Conservation (phyloP, 2,113 vertebrate species). For the Oncorhynchus keta region DNA sequence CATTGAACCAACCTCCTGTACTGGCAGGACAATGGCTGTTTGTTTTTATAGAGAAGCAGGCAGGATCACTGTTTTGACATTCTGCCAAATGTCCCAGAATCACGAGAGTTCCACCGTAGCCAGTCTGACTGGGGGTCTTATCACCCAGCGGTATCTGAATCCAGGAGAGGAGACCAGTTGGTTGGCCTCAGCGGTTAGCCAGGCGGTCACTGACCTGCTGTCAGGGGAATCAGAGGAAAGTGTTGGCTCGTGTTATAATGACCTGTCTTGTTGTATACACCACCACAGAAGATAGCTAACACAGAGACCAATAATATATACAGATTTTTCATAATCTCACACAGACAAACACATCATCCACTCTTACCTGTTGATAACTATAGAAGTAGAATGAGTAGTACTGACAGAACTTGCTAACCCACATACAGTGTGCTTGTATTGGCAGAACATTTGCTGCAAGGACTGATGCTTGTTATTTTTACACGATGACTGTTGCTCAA, state of each 20-base stretch:
- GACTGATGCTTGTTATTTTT: too few relatives aligned
- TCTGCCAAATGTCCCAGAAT: not conserved
- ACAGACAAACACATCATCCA: too few relatives aligned
- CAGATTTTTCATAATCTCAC: not conserved
- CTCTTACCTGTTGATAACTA: too few relatives aligned
- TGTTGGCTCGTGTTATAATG: slow-evolving; percentile 57
- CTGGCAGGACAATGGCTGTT: not conserved
- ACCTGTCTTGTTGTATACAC: slow-evolving; percentile 21
- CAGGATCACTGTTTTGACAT: not conserved
- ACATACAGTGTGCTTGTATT: too few relatives aligned
- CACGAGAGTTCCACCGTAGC: not conserved
- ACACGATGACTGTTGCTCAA: too few relatives aligned
- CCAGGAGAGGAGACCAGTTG: not conserved
- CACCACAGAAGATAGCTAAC: slow-evolving; percentile 13
- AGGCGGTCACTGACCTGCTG: slow-evolving; percentile 43
- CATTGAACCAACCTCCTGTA: not conserved
- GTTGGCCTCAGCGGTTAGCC: not conserved
- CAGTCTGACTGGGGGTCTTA: not conserved
- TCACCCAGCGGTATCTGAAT: not conserved
- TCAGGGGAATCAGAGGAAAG: slow-evolving; percentile 3
- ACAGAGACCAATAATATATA: not conserved
- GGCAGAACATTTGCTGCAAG: too few relatives aligned
- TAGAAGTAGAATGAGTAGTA: too few relatives aligned
- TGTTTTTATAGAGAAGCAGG: not conserved
- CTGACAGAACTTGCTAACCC: too few relatives aligned